These are phyloP conservation scores for Sebastes steindachneri DNA, from an alignment of 2,797 vertebrate genomes.

Conservation along the genomic window DNA sequence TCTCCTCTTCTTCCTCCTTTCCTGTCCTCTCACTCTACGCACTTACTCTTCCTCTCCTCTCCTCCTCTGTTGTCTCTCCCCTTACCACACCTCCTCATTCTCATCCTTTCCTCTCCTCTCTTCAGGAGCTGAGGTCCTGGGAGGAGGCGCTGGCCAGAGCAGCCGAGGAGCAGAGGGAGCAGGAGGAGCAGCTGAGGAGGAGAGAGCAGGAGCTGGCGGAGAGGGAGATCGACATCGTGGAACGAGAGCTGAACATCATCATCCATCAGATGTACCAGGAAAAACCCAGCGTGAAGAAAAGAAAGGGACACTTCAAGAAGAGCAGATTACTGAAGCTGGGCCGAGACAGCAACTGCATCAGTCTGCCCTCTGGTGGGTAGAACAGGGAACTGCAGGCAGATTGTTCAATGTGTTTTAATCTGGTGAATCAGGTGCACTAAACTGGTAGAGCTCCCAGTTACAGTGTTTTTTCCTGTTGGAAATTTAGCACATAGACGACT, in stretches of 20 bases:
- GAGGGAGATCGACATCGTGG: slow-evolving; percentile 93
- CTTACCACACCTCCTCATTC: not conserved
- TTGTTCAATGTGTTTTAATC: not conserved
- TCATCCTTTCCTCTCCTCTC: not conserved
- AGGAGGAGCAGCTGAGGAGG: slow-evolving; percentile 90
- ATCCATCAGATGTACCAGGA: slow-evolving; percentile 95
- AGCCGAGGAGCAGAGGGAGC: slow-evolving; percentile 89
- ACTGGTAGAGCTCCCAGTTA: not conserved
- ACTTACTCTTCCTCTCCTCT: not conserved
- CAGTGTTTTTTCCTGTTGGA: not conserved
- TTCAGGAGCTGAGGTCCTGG: slow-evolving; percentile 90
- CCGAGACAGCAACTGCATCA: slow-evolving; percentile 91
- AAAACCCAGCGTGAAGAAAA: slow-evolving; percentile 90
- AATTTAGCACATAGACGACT: not conserved
- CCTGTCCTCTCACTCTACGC: not conserved
- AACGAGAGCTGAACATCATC: slow-evolving; percentile 92
- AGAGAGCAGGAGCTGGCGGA: slow-evolving; percentile 92
- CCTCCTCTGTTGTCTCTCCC: no score
- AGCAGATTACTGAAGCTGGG: slow-evolving; percentile 87
- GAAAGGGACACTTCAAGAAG: slow-evolving; percentile 92
- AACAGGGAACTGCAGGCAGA: slow-evolving; percentile 28
- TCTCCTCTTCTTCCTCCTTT: not conserved
- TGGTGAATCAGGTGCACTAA: not conserved
- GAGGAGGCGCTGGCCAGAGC: slow-evolving; percentile 91
- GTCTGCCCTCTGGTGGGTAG: slow-evolving; percentile 91